Percentiles rank a stretch among this genome's conserved stretches.
Conservation (phyloP, 1,140 invertebrate genomes). For the Eriosoma lanigerum region DNA sequence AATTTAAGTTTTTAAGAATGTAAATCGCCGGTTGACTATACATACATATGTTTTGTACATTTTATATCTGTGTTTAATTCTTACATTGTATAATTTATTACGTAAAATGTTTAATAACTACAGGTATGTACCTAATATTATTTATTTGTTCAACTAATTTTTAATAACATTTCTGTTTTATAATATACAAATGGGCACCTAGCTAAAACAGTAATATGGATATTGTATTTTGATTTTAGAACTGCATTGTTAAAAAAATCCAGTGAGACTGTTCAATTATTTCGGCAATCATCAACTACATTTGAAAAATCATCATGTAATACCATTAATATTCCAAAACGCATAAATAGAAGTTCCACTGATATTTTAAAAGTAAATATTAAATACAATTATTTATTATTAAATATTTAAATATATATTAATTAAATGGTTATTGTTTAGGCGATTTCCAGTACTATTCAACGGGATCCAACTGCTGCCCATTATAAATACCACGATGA, state of each 20-base stretch:
- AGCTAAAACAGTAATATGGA: neutral
- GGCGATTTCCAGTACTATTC: constrained; percentile 74
- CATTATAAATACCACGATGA: constrained; percentile 90
- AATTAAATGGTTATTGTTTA: too few relatives aligned
- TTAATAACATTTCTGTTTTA: neutral
- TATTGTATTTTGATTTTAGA: neutral
- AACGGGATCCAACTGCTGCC: constrained; percentile 74
- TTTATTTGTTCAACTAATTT: neutral
- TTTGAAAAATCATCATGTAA: constrained; percentile 13
- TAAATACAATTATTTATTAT: constrained; percentile 30
- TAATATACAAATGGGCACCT: neutral
- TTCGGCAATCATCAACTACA: constrained; percentile 1
- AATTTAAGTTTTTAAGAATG: too few relatives aligned
- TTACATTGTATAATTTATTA: neutral
- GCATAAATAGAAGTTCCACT: constrained; percentile 74
- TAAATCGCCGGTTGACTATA: too few relatives aligned
- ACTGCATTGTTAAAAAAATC: constrained; percentile 8
- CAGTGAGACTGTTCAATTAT: constrained; percentile 4
- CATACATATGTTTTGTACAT: too few relatives aligned
- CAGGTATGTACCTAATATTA: constrained; percentile 18
- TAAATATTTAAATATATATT: constrained; percentile 47
- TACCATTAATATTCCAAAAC: constrained; percentile 65
- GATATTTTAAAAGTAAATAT: constrained; percentile 70
- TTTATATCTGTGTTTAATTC: too few relatives aligned
- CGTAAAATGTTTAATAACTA: constrained; percentile 31